Conservation (phyloP, 2,888 invertebrate species). For the Troglohyphantes excavatus region DNA sequence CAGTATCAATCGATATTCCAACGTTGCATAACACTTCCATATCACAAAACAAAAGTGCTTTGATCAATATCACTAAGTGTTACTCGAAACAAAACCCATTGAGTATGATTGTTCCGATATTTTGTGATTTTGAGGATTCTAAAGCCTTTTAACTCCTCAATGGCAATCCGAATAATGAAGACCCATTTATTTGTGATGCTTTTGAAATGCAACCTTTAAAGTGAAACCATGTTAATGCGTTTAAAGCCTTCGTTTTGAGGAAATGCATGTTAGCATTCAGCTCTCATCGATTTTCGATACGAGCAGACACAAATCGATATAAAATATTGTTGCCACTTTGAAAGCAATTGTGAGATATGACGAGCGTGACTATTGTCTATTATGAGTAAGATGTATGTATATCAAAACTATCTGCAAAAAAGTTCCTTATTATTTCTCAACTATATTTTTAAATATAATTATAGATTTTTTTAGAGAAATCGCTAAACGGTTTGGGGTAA, state of each 20-base stretch:
- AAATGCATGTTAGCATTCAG: neutral
- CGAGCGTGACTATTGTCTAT: neutral
- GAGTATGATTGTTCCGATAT: neutral
- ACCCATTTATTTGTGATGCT: neutral
- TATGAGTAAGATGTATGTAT: neutral
- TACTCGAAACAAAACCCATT: neutral
- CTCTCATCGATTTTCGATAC: slow-evolving; percentile 6
- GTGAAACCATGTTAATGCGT: neutral
- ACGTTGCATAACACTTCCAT: too few relatives aligned
- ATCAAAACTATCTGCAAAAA: neutral
- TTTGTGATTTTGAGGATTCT: neutral
- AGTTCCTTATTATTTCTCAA: neutral
- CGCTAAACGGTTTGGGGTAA: too few relatives aligned
- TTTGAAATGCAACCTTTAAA: neutral
- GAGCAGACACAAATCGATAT: neutral
- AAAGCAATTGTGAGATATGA: neutral
- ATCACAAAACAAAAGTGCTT: too few relatives aligned
- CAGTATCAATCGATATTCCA: too few relatives aligned
- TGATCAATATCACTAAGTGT: neutral
- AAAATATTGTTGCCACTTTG: neutral
- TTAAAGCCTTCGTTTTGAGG: neutral
- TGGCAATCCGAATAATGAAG: neutral
- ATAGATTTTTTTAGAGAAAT: too few relatives aligned
- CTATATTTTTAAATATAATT: too few relatives aligned
- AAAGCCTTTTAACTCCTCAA: neutral